phyloP scores from a whole-genome alignment of 2,888 invertebrate genomes.

The Aporophyla lueneburgensis region DNA sequence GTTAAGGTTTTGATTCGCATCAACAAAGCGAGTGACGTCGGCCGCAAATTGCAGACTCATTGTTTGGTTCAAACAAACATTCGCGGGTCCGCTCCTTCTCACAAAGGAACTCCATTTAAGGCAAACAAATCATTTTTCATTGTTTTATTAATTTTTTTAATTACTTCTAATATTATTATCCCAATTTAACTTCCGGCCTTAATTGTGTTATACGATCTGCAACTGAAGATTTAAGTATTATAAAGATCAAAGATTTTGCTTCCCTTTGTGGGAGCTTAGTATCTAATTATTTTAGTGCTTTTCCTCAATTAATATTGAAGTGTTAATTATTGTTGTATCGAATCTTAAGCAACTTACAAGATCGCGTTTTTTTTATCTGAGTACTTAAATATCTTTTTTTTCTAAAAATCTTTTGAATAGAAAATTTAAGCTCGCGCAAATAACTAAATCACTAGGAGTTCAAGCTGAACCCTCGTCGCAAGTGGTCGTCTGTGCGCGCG shows the following conservation, averaged over 20 bases:
- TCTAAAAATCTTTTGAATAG: neutral
- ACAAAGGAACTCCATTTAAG: slow-evolving; percentile 87
- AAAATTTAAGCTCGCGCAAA: slow-evolving; percentile 7
- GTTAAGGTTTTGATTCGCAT: slow-evolving; percentile 86
- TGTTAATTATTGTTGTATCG: neutral
- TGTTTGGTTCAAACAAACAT: slow-evolving; percentile 88
- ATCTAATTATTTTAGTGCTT: slow-evolving; percentile 10
- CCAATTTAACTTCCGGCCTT: slow-evolving; percentile 2
- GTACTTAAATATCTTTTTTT: neutral
- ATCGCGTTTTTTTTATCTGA: too few relatives aligned
- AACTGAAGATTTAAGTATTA: neutral
- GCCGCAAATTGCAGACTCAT: slow-evolving; percentile 89
- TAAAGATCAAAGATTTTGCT: slow-evolving; percentile 15
- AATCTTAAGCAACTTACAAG: neutral
- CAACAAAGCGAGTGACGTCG: slow-evolving; percentile 84
- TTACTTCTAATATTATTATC: slow-evolving; percentile 67
- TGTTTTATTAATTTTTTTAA: slow-evolving; percentile 77
- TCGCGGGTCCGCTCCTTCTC: slow-evolving; percentile 83
- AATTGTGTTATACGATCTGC: neutral
- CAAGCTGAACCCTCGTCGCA: too few relatives aligned
- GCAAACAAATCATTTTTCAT: slow-evolving; percentile 83
- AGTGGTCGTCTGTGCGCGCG: too few relatives aligned
- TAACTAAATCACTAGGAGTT: too few relatives aligned
- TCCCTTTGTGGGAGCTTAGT: neutral
- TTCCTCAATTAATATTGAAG: neutral